A percentile compares a stretch with the other conserved stretches of the same genome.
Evolutionary conservation across 1,140 invertebrate species (phyloP).

Genomic region (Tetranychus cinnabarinus): DNA sequence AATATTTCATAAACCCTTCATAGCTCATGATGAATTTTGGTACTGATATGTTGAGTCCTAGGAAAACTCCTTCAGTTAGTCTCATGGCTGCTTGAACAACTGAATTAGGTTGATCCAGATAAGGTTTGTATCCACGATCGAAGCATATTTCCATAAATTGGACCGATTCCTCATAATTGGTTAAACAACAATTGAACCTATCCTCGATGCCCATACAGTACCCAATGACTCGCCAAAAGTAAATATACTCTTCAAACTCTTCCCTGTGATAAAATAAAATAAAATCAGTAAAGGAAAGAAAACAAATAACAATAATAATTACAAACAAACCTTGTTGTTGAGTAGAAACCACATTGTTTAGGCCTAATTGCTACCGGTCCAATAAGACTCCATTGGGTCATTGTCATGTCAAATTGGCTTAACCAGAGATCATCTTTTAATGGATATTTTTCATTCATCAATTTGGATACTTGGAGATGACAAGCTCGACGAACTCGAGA

Average conservation of each 20-base stretch:
- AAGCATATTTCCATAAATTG: constrained; percentile 6
- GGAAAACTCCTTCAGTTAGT: constrained; percentile 8
- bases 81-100: constrained; percentile 1
- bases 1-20: constrained; percentile 10
- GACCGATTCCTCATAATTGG: constrained; percentile 8
- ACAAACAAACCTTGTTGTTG: background rate
- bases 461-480: constrained; percentile 2
- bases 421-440: background rate
- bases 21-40: constrained; percentile 2
- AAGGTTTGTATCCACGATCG: constrained; percentile 6
- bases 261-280: constrained; percentile 18
- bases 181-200: constrained; percentile 34
- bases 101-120: constrained; percentile 2
- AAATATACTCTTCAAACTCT: constrained; percentile 45
- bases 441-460: constrained; percentile 3
- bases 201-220: constrained; percentile 55
- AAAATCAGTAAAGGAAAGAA: background rate
- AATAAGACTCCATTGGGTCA: constrained; percentile 19
- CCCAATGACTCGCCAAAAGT: constrained; percentile 60
- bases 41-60: background rate
- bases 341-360: constrained; percentile 5
- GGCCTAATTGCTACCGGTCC: constrained; percentile 12
- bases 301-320: background rate
- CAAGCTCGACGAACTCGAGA: constrained; percentile 2
- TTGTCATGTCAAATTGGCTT: constrained; percentile 18